A percentile compares a stretch with the other conserved stretches of the same genome.
Conservation (phyloP, 1,140 invertebrate species). For the Caligus rogercresseyi region DNA sequence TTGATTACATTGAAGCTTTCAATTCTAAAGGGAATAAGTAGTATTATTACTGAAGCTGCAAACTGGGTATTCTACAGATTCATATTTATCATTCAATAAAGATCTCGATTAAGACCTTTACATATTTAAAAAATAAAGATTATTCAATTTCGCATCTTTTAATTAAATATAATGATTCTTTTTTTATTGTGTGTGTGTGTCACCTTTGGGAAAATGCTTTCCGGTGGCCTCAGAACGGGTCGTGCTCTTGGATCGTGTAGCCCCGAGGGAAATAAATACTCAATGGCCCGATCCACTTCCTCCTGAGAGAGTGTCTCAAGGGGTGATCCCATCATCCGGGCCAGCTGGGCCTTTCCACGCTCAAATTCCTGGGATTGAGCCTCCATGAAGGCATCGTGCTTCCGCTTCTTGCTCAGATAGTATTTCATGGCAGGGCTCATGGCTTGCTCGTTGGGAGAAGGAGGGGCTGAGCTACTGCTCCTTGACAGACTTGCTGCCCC, state of each 20-base stretch:
- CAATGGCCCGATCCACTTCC: constrained; percentile 52
- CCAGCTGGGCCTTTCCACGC: constrained; percentile 79
- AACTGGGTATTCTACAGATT: too few species aligned
- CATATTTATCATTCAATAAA: too few species aligned
- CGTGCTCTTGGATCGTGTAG: constrained; percentile 58
- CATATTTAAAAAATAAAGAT: too few species aligned
- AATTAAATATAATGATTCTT: too few species aligned
- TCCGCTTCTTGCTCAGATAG: constrained; percentile 16
- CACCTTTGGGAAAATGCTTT: constrained; percentile 46
- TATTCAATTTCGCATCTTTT: too few species aligned
- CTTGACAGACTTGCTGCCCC: not conserved
- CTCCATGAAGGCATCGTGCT: constrained; percentile 56
- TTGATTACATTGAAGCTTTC: too few species aligned
- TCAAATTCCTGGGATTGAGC: constrained; percentile 61
- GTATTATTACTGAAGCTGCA: too few species aligned
- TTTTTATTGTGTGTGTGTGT: too few species aligned
- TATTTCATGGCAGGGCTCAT: constrained; percentile 15
- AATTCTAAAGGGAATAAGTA: too few species aligned
- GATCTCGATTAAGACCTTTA: too few species aligned
- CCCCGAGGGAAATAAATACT: constrained; percentile 80
- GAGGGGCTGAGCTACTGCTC: constrained; percentile 4
- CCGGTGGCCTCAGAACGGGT: constrained; percentile 67
- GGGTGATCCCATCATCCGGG: constrained; percentile 95
- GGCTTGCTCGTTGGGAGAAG: not conserved
- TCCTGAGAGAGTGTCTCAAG: constrained; percentile 60